Evolutionary conservation across 2,113 vertebrate genomes (phyloP).

Genomic region (Polypterus bichir): DNA sequence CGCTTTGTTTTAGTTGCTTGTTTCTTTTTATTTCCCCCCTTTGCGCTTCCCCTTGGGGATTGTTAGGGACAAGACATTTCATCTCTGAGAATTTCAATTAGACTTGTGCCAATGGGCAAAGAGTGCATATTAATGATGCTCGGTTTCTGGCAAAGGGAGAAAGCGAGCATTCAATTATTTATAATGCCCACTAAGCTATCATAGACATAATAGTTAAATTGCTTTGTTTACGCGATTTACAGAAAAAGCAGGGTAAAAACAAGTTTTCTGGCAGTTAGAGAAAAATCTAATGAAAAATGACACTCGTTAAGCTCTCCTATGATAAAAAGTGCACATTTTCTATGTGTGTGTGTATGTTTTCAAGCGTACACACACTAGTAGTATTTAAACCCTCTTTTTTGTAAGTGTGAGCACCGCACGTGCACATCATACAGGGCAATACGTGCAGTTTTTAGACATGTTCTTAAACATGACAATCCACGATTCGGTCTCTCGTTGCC

Average conservation of each 20-base stretch:
- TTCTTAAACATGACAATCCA: no score
- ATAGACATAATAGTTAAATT: constrained; percentile 1
- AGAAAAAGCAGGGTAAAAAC: not conserved
- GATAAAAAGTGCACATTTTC: no score
- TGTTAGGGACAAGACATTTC: constrained; percentile 23
- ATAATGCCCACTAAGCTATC: not conserved
- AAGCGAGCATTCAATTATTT: constrained; percentile 2
- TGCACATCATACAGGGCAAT: no score
- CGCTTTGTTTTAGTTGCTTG: not conserved
- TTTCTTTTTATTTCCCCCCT: not conserved
- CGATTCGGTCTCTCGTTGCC: no score
- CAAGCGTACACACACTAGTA: no score
- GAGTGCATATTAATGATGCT: constrained; percentile 39
- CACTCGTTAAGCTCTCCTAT: no score
- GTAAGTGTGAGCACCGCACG: no score
- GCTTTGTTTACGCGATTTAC: not conserved
- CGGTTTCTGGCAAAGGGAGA: not conserved
- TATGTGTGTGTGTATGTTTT: no score
- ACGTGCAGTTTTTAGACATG: no score
- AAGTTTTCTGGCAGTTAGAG: no score
- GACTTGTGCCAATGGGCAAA: constrained; percentile 33
- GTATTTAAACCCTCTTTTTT: no score
- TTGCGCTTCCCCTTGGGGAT: not conserved
- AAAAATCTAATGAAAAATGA: no score
- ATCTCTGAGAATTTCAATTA: constrained; percentile 48